These are phyloP conservation scores for Drosophila setifemur DNA, from an alignment of 1,140 invertebrate genomes.

Conservation along the genomic window DNA sequence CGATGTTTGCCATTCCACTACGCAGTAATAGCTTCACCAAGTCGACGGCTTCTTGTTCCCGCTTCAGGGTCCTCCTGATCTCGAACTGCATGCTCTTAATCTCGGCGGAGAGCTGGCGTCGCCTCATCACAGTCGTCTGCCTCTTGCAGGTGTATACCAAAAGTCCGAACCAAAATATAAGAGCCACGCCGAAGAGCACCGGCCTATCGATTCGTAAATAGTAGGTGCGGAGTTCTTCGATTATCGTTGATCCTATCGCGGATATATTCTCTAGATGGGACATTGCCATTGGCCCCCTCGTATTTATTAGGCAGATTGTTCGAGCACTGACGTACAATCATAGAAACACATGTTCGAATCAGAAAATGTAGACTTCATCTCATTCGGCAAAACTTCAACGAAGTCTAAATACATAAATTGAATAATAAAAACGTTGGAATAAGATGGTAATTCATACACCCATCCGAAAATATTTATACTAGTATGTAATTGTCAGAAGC, in stretches of 20 bases:
- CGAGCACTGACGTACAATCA: neutral
- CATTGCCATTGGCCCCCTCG: neutral
- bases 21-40: neutral
- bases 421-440: too few relatives aligned
- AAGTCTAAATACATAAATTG: too few relatives aligned
- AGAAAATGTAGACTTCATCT: too few relatives aligned
- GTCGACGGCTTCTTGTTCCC: slow-evolving; percentile 7
- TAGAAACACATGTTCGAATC: neutral
- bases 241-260: neutral
- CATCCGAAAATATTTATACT: neutral
- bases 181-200: neutral
- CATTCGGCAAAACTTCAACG: too few relatives aligned
- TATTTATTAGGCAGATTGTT: neutral
- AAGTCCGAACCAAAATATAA: neutral
- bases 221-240: neutral
- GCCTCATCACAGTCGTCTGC: neutral
- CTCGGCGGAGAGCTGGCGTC: neutral
- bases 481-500: neutral
- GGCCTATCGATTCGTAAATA: neutral
- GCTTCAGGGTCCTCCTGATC: slow-evolving; percentile 16
- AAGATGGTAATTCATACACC: too few relatives aligned
- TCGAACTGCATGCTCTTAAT: slow-evolving; percentile 24
- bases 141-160: neutral
- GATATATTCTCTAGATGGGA: neutral
- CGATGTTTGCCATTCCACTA: neutral